Base-by-base conservation (phyloP, 2,888 invertebrate species). In the Drosophila paranaensis region DNA sequence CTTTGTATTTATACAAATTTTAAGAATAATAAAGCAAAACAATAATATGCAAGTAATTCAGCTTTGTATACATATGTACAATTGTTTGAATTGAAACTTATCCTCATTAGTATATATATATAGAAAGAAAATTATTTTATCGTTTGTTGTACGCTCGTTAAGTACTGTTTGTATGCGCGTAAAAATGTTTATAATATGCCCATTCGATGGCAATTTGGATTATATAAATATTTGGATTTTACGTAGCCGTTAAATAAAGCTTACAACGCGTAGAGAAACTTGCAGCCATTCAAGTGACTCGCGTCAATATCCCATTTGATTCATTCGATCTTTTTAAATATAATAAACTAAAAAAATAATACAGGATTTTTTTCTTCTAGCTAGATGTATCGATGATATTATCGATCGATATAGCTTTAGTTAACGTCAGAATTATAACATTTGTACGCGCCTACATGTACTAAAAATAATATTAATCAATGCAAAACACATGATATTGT, bases 241-340 rank as follows among this genome's bases (percentile, higher is more conserved):
- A 90, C 86, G 70, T 82, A 72, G 54, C 35, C 27, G 6, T 20
- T 45, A 45, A n/a, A 55, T 14, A 42, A 4, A 8, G 62, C 6
- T 9, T 45, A 88, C 76, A 89, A 89, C 89, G 77, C 88, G 53
- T 78, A 14, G 72, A 82, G 65, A 86, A 89, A 91, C 90, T 92
- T 93, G 93, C 93, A 93, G 93, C 93, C 93, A 93, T 93, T 93
- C 93, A 93, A 93, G 91, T 88, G 77, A 71, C 87, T 90, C 82
- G 89, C 89, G 91, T 55, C 2, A 82, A 48, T 70, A 86, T 85
- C 88, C 88, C 4, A 8, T 6, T 16, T 35, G 82, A 82, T 77
- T 74, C 56, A 80, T 72, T 0, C 35, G 75, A 80, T 82, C 74
- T 13, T 40, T 6, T 46, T 16, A 25, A 53, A 37, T 2, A 8